Conservation (phyloP, 2,113 vertebrate species). For the Nestor notabilis region DNA sequence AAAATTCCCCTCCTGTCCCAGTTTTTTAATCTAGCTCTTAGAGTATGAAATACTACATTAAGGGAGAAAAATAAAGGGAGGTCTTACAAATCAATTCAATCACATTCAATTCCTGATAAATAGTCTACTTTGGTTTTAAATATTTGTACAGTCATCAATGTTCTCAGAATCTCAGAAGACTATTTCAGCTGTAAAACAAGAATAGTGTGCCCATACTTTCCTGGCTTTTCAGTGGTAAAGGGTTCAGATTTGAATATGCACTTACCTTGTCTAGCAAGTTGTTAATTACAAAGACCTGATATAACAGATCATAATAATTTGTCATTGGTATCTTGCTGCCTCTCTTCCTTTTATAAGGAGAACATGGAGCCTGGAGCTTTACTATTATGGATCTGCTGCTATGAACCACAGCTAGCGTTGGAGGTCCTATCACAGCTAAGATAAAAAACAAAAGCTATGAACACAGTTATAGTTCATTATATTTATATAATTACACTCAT, state of each 20-base stretch:
- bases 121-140: not conserved
- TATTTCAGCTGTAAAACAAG: not conserved
- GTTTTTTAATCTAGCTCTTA: not conserved
- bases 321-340: constrained; percentile 62
- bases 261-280: constrained; percentile 68
- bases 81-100: not conserved
- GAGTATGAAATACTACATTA: not conserved
- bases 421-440: constrained; percentile 72
- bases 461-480: not conserved
- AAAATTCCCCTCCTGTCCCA: not conserved
- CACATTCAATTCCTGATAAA: not conserved
- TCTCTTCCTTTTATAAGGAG: constrained; percentile 57
- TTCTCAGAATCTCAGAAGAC: not conserved
- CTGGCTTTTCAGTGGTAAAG: not conserved
- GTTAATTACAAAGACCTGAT: constrained; percentile 68
- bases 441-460: constrained; percentile 15
- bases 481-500: too few species aligned
- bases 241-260: not conserved
- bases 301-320: constrained; percentile 70
- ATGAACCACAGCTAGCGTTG: constrained; percentile 30
- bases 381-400: constrained; percentile 47
- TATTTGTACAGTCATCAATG: accelerated
- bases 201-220: not conserved
- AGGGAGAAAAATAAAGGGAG: not conserved
- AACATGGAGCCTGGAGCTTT: constrained; percentile 59